Conservation (phyloP, 2,113 vertebrate species). For the Silurus asotus region DNA sequence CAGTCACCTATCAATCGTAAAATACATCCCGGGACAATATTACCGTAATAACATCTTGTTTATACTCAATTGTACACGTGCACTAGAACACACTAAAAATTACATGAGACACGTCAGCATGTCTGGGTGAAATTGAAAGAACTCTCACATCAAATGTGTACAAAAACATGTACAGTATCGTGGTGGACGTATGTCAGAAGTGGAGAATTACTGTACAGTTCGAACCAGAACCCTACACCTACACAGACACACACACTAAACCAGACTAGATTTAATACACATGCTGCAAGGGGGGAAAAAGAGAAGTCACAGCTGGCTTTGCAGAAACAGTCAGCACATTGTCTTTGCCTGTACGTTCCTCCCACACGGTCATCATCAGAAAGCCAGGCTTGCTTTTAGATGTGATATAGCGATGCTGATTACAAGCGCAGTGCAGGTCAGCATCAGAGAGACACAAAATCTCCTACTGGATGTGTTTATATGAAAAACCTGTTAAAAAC, state of each 20-base stretch:
- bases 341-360: slow-evolving; percentile 10
- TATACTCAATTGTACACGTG: background rate
- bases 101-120: background rate
- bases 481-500: slow-evolving; percentile 65
- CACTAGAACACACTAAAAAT: background rate
- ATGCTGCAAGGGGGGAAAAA: background rate
- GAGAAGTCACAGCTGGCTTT: background rate
- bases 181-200: background rate
- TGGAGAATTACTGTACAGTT: background rate
- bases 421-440: slow-evolving; percentile 59
- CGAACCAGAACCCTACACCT: too few relatives aligned
- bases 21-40: too few relatives aligned
- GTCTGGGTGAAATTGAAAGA: background rate
- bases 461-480: slow-evolving; percentile 61
- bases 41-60: too few relatives aligned
- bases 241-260: background rate
- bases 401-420: slow-evolving; percentile 61
- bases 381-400: slow-evolving; percentile 55
- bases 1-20: too few relatives aligned
- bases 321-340: background rate
- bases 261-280: too few relatives aligned
- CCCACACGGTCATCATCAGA: slow-evolving; percentile 35
- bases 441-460: slow-evolving; percentile 27
- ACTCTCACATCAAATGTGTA: background rate
- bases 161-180: background rate